Percentiles rank a stretch among this genome's conserved stretches.
These are phyloP conservation scores for Luehdorfia chinensis DNA, from an alignment of 1,140 invertebrate species.

Conservation along the genomic window DNA sequence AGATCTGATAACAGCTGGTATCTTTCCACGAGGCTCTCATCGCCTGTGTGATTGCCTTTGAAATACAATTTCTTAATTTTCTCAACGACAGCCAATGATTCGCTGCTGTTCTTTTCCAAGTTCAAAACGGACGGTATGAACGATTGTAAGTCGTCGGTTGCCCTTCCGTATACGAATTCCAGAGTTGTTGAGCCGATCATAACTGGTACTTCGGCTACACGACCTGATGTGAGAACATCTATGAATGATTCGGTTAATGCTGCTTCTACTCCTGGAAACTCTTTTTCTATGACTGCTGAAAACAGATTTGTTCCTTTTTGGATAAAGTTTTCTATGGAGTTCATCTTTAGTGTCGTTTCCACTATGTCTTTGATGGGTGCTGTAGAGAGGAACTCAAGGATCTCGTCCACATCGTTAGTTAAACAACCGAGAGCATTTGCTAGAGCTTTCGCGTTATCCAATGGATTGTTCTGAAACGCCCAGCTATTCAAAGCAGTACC, in stretches of 20 bases:
- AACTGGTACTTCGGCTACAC: conserved; percentile 51
- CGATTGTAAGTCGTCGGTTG: conserved; percentile 49
- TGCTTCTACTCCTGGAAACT: conserved; percentile 56
- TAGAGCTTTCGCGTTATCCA: conserved; percentile 54
- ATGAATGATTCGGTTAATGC: conserved; percentile 49
- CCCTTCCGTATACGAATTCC: conserved; percentile 41
- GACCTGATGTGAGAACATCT: conserved; percentile 52
- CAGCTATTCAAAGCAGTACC: conserved; percentile 81
- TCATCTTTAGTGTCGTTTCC: no score
- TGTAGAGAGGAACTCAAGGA: conserved; percentile 53
- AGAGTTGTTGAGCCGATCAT: conserved; percentile 56
- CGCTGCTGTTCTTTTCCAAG: conserved; percentile 43
- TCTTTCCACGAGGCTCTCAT: conserved; percentile 41
- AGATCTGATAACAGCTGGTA: conserved; percentile 58
- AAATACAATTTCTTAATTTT: conserved; percentile 60
- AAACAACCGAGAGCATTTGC: conserved; percentile 53
- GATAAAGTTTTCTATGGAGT: conserved; percentile 24
- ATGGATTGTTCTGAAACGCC: conserved; percentile 61
- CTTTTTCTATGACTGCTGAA: conserved; percentile 54
- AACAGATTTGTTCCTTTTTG: conserved; percentile 30
- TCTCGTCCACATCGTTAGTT: conserved; percentile 42
- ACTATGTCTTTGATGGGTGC: conserved; percentile 57
- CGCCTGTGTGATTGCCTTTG: conserved; percentile 36
- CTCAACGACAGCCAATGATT: conserved; percentile 46
- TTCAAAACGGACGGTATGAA: conserved; percentile 55